Conservation (phyloP, 2,113 vertebrate genomes). For the Macquaria ambigua region DNA sequence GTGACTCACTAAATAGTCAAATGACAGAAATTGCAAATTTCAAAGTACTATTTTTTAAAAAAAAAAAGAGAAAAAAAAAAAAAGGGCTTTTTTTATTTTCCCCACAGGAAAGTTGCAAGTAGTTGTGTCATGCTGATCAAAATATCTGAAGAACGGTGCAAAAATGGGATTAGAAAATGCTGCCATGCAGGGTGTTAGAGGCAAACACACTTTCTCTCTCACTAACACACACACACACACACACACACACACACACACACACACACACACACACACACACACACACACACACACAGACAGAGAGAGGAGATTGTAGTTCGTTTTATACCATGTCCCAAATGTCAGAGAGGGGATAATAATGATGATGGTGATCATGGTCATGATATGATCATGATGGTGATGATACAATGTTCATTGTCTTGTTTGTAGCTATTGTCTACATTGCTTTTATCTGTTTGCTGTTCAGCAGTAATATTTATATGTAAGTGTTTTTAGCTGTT, state of each 20-base stretch:
- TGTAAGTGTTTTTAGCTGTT: slow-evolving; percentile 12
- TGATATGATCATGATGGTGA: not conserved
- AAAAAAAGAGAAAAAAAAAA: too few relatives aligned
- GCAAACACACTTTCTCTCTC: not conserved
- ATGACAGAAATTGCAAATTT: not conserved
- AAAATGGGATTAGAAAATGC: not conserved
- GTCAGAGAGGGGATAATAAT: not conserved
- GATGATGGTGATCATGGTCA: not conserved
- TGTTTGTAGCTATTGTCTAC: not conserved
- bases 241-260: not conserved
- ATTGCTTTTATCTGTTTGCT: slow-evolving; percentile 27
- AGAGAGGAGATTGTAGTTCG: not conserved
- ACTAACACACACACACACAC: not conserved
- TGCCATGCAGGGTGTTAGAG: not conserved
- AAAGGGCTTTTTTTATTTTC: slow-evolving; percentile 9
- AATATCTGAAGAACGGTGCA: not conserved
- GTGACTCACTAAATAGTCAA: not conserved
- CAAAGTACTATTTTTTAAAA: not conserved
- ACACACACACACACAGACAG: not conserved
- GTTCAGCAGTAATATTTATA: slow-evolving; percentile 2
- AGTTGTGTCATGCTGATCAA: slow-evolving; percentile 3
- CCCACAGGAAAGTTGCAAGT: not conserved
- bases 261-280: not conserved
- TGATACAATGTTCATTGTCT: not conserved
- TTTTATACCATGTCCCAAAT: not conserved